A percentile compares a stretch with the other conserved stretches of the same genome.
Conservation (phyloP, 2,888 invertebrate species). For the Noctua janthe region DNA sequence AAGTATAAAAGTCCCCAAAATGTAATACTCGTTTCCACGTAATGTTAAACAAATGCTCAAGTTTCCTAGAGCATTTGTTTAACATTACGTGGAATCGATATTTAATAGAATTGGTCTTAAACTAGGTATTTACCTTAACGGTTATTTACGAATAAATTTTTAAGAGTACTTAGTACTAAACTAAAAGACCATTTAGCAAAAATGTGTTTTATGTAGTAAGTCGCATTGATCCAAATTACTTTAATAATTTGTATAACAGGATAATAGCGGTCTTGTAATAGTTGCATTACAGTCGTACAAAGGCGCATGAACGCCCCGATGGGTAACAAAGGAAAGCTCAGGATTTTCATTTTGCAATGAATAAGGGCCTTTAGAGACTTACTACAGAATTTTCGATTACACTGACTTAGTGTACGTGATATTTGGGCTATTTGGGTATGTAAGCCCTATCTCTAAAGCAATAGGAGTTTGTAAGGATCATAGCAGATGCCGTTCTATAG, state of each 20-base stretch:
- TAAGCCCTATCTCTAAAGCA: background rate
- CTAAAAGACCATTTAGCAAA: too few species aligned
- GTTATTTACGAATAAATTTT: too few species aligned
- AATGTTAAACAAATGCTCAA: too few species aligned
- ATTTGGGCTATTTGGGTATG: background rate
- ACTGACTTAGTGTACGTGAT: background rate
- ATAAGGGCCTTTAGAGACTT: background rate
- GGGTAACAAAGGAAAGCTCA: constrained; percentile 30
- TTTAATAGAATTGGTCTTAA: too few species aligned
- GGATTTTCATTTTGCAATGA: constrained; percentile 8
- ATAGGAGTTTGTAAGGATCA: background rate
- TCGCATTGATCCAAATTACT: background rate
- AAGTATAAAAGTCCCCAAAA: too few species aligned
- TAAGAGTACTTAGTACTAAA: too few species aligned
- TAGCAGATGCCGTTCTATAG: background rate
- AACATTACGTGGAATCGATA: too few species aligned
- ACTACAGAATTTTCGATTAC: background rate
- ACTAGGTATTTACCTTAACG: too few species aligned
- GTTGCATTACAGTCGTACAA: constrained; percentile 29
- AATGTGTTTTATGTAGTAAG: background rate
- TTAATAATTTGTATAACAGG: background rate
- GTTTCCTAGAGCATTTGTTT: too few species aligned
- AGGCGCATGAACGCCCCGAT: constrained; percentile 5
- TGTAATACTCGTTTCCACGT: too few species aligned
- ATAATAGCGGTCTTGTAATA: constrained; percentile 15